Conservation (phyloP, 2,888 invertebrate genomes). For the Venusia cambrica region DNA sequence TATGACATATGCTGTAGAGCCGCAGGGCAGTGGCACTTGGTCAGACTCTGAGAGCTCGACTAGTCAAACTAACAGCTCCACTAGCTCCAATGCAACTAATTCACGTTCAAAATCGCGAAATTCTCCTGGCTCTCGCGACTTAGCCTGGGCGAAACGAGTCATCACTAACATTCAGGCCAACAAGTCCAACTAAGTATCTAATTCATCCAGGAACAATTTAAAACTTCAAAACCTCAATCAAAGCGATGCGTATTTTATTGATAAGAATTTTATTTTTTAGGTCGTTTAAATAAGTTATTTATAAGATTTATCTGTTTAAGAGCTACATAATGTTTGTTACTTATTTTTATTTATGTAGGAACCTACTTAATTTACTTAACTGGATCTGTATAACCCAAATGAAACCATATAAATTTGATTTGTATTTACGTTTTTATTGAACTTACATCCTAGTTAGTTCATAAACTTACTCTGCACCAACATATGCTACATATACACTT, state of each 20-base stretch:
- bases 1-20: slow-evolving; percentile 39
- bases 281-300: slow-evolving; percentile 50
- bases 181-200: slow-evolving; percentile 23
- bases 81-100: too few relatives aligned
- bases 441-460: slow-evolving; percentile 29
- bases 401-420: slow-evolving; percentile 5
- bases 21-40: slow-evolving; percentile 47
- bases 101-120: slow-evolving; percentile 45
- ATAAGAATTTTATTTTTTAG: slow-evolving; percentile 46
- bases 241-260: slow-evolving; percentile 37
- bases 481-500: slow-evolving; percentile 25
- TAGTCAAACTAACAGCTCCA: slow-evolving; percentile 42
- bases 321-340: too few relatives aligned
- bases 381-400: too few relatives aligned
- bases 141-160: slow-evolving; percentile 60
- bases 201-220: too few relatives aligned
- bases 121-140: slow-evolving; percentile 47
- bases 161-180: slow-evolving; percentile 41
- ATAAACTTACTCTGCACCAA: slow-evolving; percentile 30
- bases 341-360: too few relatives aligned
- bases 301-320: slow-evolving; percentile 58
- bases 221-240: slow-evolving; percentile 47
- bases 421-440: slow-evolving; percentile 29
- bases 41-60: slow-evolving; percentile 43
- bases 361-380: too few relatives aligned